These are phyloP conservation scores for Pachyseris speciosa DNA, from an alignment of 64 coral and sea anemone genomes.

Conservation along the genomic window DNA sequence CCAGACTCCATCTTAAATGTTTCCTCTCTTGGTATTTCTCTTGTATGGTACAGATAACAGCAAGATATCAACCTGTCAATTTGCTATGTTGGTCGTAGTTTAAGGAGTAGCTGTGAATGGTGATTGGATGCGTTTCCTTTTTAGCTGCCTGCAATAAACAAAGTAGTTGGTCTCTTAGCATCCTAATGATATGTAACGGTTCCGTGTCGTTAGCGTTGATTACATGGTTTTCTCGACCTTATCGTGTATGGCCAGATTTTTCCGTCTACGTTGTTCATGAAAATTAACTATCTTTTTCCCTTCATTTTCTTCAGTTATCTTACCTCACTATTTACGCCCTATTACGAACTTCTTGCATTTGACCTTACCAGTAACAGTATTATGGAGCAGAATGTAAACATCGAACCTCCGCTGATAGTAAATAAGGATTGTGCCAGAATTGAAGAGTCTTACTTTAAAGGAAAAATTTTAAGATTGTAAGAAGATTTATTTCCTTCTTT, in stretches of 20 bases:
- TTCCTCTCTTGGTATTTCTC: not conserved
- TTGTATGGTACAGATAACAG: not conserved
- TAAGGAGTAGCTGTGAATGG: too few species aligned
- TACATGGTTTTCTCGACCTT: not conserved
- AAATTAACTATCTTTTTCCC: not conserved
- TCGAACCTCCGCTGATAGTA: not conserved
- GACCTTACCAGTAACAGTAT: not conserved
- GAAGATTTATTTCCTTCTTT: not conserved
- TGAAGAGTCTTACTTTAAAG: not conserved
- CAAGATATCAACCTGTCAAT: not conserved
- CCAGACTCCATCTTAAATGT: conserved; percentile 44
- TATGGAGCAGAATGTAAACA: not conserved
- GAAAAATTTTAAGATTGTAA: not conserved
- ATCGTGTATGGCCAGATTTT: not conserved
- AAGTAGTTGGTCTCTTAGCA: not conserved
- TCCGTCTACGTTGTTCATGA: too few species aligned
- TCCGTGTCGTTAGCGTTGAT: too few species aligned
- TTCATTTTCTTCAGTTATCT: not conserved
- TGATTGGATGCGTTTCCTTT: not conserved
- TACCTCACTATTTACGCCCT: not conserved
- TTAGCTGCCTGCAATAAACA: not conserved
- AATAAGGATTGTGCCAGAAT: not conserved
- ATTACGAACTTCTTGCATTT: not conserved
- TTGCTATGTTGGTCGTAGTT: too few species aligned
- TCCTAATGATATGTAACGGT: too few species aligned